Evolutionary conservation across 2,888 invertebrate genomes (phyloP).

Genomic region (Eilema sororculum): DNA sequence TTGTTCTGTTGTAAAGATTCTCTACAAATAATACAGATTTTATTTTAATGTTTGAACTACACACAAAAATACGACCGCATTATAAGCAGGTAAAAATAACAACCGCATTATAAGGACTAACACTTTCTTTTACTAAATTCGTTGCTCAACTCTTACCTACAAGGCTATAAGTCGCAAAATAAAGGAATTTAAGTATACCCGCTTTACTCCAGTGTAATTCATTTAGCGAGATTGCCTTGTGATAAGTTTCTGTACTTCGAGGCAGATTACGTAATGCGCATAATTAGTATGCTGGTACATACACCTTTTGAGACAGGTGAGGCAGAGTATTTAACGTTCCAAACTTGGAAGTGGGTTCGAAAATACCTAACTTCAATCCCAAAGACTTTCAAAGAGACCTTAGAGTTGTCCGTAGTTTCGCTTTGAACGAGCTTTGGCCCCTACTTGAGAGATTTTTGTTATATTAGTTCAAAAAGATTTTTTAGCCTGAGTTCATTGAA

Average conservation of each 20-base stretch:
- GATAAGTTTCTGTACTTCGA: background rate
- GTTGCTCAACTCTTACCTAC: background rate
- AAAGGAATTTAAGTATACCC: background rate
- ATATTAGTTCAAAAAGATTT: too few relatives aligned
- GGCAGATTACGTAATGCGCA: background rate
- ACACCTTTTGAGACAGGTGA: background rate
- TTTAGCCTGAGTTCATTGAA: too few relatives aligned
- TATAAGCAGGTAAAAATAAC: background rate
- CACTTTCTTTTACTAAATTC: background rate
- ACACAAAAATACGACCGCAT: background rate
- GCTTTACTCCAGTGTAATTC: background rate
- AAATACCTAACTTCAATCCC: background rate
- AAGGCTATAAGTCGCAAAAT: background rate
- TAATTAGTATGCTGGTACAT: background rate
- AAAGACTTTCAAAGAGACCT: background rate
- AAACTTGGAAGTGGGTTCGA: background rate
- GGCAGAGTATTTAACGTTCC: background rate
- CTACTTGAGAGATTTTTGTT: too few relatives aligned
- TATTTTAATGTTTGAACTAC: background rate
- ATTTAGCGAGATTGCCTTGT: background rate
- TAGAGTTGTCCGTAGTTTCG: background rate
- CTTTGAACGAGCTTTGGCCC: background rate
- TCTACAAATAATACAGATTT: too few relatives aligned
- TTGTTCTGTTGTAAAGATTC: too few relatives aligned
- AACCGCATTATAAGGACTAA: background rate